A percentile compares a stretch with the other conserved stretches of the same genome.
phyloP scores from a whole-genome alignment of 2,113 vertebrate species.

The Epinephelus fuscoguttatus region DNA sequence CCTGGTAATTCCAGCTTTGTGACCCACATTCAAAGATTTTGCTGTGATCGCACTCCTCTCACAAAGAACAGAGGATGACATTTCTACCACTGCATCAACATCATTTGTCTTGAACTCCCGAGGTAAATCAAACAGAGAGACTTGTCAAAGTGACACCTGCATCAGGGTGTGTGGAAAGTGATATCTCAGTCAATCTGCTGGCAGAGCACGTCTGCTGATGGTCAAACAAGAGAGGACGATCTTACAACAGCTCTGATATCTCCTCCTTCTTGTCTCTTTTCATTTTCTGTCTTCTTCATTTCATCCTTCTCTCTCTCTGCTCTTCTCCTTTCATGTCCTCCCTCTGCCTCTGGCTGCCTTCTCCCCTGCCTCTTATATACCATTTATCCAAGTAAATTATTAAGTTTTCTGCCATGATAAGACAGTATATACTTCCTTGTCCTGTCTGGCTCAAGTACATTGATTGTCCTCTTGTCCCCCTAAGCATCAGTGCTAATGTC shows the following conservation, averaged over 20 bases:
- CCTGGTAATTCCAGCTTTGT: neutral
- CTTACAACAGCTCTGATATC: constrained; percentile 19
- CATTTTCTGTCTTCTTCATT: constrained; percentile 27
- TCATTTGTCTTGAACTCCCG: neutral
- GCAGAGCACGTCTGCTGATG: constrained; percentile 28
- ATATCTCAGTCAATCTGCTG: constrained; percentile 29
- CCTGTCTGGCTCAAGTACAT: constrained; percentile 26
- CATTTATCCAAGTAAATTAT: constrained; percentile 22
- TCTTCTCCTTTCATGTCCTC: neutral
- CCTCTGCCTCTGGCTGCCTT: neutral
- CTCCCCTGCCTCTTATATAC: neutral
- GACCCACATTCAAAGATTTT: neutral
- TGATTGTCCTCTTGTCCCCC: constrained; percentile 22
- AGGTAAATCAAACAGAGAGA: neutral
- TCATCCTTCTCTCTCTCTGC: neutral
- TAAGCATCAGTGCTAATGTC: constrained; percentile 14
- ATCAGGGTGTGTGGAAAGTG: constrained; percentile 12
- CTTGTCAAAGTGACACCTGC: neutral
- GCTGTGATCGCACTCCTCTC: neutral
- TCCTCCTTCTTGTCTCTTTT: constrained; percentile 13
- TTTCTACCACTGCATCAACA: neutral
- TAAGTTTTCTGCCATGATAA: neutral
- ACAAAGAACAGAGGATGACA: neutral
- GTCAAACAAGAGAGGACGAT: constrained; percentile 29
- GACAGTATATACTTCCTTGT: neutral